Percentiles rank a stretch among this genome's conserved stretches.
Conservation (phyloP, 2,888 invertebrate species). For the Hirtodrosophila trivittata region DNA sequence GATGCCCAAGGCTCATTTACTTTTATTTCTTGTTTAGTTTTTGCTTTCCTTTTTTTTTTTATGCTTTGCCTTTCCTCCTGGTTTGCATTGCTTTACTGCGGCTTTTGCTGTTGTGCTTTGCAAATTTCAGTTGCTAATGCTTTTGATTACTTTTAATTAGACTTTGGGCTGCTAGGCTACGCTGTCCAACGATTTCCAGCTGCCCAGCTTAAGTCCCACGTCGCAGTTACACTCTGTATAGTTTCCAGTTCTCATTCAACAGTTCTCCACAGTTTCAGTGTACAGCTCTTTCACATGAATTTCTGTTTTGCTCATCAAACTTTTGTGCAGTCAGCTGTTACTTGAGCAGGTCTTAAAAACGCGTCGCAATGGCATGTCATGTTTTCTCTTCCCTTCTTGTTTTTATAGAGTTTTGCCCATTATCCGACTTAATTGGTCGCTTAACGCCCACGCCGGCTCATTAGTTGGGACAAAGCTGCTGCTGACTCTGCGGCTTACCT, state of each 20-base stretch:
- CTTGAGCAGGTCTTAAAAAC: slow-evolving; percentile 40
- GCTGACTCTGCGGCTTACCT: slow-evolving; percentile 12
- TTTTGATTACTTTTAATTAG: slow-evolving; percentile 77
- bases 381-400: slow-evolving; percentile 32
- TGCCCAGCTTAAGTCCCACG: background rate
- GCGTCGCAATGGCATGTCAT: slow-evolving; percentile 28
- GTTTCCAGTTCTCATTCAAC: background rate
- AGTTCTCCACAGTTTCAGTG: background rate
- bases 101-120: slow-evolving; percentile 42
- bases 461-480: slow-evolving; percentile 13
- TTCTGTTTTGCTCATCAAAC: slow-evolving; percentile 48
- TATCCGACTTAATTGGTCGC: slow-evolving; percentile 64
- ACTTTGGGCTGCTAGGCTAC: slow-evolving; percentile 73
- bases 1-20: slow-evolving; percentile 16
- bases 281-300: too few relatives aligned
- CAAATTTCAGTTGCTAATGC: slow-evolving; percentile 71
- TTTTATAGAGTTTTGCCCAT: slow-evolving; percentile 40
- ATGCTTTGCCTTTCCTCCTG: background rate
- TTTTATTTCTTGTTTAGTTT: slow-evolving; percentile 29
- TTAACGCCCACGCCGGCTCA: slow-evolving; percentile 51
- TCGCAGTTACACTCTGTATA: background rate
- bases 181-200: slow-evolving; percentile 16
- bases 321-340: slow-evolving; percentile 68
- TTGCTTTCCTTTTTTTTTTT: slow-evolving; percentile 8
- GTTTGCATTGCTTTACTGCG: slow-evolving; percentile 21